phyloP scores from a whole-genome alignment of 1,140 invertebrate species.

The Cecropterus lyciades region DNA sequence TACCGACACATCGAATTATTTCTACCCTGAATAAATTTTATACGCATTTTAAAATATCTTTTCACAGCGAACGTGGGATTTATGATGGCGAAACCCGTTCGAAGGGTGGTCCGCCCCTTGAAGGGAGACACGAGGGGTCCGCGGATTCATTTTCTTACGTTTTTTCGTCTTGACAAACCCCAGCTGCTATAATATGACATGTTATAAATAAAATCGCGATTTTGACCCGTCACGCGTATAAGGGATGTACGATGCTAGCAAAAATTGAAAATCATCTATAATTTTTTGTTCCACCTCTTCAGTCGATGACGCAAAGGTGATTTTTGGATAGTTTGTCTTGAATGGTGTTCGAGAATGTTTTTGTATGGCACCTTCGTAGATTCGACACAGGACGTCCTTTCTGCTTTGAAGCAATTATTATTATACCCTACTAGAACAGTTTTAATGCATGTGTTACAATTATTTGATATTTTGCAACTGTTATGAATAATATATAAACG shows the following conservation, averaged over 20 bases:
- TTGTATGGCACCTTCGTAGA: slow-evolving; percentile 45
- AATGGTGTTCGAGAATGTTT: slow-evolving; percentile 7
- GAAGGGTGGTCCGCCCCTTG: slow-evolving; percentile 68
- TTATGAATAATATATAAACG: no score
- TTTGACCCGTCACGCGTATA: slow-evolving; percentile 79
- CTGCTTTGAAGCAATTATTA: slow-evolving; percentile 79
- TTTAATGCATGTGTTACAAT: slow-evolving; percentile 52
- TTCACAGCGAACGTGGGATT: slow-evolving; percentile 81
- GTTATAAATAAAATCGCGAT: slow-evolving; percentile 84
- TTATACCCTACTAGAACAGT: slow-evolving; percentile 67
- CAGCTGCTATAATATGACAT: slow-evolving; percentile 80
- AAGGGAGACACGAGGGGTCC: slow-evolving; percentile 60
- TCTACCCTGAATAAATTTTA: slow-evolving; percentile 82
- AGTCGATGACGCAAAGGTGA: slow-evolving; percentile 7
- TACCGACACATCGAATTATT: slow-evolving; percentile 69
- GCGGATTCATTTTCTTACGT: slow-evolving; percentile 67
- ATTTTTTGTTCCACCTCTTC: not conserved
- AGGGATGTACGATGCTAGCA: slow-evolving; percentile 60
- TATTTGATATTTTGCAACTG: not conserved
- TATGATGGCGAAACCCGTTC: slow-evolving; percentile 79
- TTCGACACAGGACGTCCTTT: slow-evolving; percentile 80
- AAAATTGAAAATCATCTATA: slow-evolving; percentile 19
- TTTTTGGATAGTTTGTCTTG: not conserved
- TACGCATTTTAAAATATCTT: slow-evolving; percentile 83
- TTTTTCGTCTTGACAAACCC: slow-evolving; percentile 81